Evolutionary conservation across 2,113 vertebrate genomes (phyloP).

Genomic region (Cranoglanis bouderius): DNA sequence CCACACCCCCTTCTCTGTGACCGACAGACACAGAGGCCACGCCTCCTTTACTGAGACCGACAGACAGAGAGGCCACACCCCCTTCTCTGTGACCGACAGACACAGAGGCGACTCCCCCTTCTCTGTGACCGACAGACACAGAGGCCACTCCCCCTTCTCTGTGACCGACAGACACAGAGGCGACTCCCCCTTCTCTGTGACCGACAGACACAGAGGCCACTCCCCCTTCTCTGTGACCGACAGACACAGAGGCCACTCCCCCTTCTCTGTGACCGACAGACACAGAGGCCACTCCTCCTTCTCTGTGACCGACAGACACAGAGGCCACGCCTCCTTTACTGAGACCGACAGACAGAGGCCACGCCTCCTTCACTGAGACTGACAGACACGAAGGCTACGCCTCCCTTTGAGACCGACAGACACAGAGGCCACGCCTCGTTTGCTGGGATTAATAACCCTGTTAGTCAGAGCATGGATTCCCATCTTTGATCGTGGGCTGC

Average conservation of each 20-base stretch:
- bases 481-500: slow-evolving; percentile 11
- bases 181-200: neutral
- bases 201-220: neutral
- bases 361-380: neutral
- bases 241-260: neutral
- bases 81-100: neutral
- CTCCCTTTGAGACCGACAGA: neutral
- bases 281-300: neutral
- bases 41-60: neutral
- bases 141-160: neutral
- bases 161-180: neutral
- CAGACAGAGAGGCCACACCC: neutral
- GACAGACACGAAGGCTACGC: neutral
- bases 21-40: neutral
- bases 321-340: neutral
- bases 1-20: neutral
- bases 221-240: neutral
- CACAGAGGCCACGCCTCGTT: neutral
- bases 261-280: neutral
- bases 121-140: too few species aligned
- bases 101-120: neutral
- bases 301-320: neutral
- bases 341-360: neutral
- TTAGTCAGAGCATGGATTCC: neutral
- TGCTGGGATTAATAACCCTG: neutral